Evolutionary conservation across 2,797 vertebrate genomes (phyloP).

Genomic region (Astyanax mexicanus): DNA sequence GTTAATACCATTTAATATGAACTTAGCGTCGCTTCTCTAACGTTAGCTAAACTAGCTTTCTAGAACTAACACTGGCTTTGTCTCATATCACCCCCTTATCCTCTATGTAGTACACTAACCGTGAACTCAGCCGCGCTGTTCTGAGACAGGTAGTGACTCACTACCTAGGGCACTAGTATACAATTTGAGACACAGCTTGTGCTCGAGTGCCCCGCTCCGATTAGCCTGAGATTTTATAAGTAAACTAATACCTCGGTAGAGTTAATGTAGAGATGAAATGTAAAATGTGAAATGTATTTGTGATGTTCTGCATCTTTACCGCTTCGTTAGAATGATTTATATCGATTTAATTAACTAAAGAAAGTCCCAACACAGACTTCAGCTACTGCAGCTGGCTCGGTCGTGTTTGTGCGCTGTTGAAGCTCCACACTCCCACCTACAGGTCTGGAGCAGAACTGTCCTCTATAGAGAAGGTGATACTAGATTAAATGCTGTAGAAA

Average conservation of each 20-base stretch:
- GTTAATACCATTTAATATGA: not conserved
- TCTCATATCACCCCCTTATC: not conserved
- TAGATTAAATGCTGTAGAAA: no score
- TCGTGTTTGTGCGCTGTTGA: not conserved
- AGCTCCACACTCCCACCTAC: slow-evolving; percentile 17
- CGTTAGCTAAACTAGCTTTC: not conserved
- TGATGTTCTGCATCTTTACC: no score
- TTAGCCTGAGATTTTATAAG: not conserved
- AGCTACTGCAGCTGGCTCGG: not conserved
- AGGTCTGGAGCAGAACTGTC: slow-evolving; percentile 26
- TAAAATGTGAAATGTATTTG: no score
- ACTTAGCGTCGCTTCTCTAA: not conserved
- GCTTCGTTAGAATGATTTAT: not conserved
- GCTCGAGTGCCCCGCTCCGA: not conserved
- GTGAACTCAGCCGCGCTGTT: not conserved
- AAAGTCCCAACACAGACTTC: not conserved
- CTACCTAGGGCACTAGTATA: not conserved
- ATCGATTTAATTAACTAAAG: not conserved
- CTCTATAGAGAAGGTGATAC: not conserved
- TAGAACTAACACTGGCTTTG: not conserved
- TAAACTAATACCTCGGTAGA: no score
- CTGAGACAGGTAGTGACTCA: not conserved
- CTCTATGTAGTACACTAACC: not conserved
- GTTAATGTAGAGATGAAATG: no score
- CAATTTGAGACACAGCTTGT: not conserved